phyloP scores from a whole-genome alignment of 2,888 invertebrate genomes.

The Cyaniris semiargus region DNA sequence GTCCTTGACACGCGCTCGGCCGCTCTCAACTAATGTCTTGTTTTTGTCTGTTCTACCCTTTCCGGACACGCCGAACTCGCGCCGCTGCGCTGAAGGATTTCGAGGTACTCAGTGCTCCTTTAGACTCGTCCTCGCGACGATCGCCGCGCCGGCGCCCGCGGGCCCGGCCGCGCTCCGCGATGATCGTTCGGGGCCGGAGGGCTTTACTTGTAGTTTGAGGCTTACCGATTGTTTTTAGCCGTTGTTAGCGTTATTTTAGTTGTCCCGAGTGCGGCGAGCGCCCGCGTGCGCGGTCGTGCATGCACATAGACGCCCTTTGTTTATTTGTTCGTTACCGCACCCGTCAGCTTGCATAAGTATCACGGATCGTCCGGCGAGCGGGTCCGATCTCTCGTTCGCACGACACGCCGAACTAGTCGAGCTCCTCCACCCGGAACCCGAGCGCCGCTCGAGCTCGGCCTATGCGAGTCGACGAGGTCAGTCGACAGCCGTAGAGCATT shows the following conservation, averaged over 20 bases:
- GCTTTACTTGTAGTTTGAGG: conserved; percentile 82
- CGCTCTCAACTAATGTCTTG: conserved; percentile 82
- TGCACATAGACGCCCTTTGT: conserved; percentile 79
- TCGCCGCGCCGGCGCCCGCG: conserved; percentile 62
- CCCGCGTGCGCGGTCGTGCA: conserved; percentile 76
- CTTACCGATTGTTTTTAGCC: conserved; percentile 80
- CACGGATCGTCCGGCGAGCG: conserved; percentile 75
- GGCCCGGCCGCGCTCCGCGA: conserved; percentile 64
- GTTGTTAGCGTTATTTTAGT: conserved; percentile 80
- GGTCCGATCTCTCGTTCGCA: conserved; percentile 69
- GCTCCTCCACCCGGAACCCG: conserved; percentile 62
- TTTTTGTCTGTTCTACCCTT: conserved; percentile 86
- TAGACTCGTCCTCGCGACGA: conserved; percentile 75
- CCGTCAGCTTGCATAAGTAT: conserved; percentile 77
- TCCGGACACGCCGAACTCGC: conserved; percentile 85
- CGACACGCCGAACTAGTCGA: conserved; percentile 59
- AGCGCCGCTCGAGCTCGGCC: conserved; percentile 62
- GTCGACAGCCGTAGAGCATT: conserved; percentile 78
- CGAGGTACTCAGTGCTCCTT: conserved; percentile 87
- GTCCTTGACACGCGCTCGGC: conserved; percentile 86
- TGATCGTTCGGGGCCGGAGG: conserved; percentile 79
- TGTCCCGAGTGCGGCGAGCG: conserved; percentile 78
- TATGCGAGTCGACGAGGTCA: conserved; percentile 71
- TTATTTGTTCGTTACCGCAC: conserved; percentile 78
- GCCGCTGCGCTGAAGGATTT: conserved; percentile 88